phyloP scores from a whole-genome alignment of 2,797 vertebrate species.

The Sphaeramia orbicularis region DNA sequence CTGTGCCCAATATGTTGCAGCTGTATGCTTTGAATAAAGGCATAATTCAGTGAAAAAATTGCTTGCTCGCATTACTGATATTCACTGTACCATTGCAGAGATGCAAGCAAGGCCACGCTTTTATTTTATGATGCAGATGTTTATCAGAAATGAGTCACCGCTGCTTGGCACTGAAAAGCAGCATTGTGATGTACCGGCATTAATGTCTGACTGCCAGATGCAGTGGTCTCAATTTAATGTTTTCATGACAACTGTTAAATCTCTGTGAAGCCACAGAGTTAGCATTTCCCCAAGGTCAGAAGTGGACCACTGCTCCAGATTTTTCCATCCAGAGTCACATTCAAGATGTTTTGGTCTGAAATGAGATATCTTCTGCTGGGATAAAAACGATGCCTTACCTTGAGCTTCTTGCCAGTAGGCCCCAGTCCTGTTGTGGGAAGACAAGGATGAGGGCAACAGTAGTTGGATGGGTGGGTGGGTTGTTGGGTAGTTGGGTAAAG shows the following conservation, averaged over 20 bases:
- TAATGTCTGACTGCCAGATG: constrained; percentile 82
- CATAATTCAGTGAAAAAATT: constrained; percentile 55
- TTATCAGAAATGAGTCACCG: constrained; percentile 85
- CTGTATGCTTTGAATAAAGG: constrained; percentile 75
- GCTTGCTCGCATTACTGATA: constrained; percentile 79
- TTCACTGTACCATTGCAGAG: constrained; percentile 77
- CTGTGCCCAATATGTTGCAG: constrained; percentile 68
- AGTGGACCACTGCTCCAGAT: constrained; percentile 45
- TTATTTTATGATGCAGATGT: constrained; percentile 86
- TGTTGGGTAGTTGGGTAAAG: constrained; percentile 3
- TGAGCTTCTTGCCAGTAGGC: constrained; percentile 5
- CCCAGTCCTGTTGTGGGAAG: no score
- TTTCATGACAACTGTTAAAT: constrained; percentile 82
- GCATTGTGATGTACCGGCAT: constrained; percentile 77
- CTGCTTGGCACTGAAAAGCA: constrained; percentile 60
- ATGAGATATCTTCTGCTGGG: constrained; percentile 47
- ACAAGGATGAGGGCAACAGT: no score
- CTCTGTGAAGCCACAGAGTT: constrained; percentile 63
- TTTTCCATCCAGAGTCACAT: constrained; percentile 47
- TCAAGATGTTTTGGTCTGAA: constrained; percentile 68
- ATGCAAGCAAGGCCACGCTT: constrained; percentile 74
- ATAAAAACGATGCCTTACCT: constrained; percentile 34
- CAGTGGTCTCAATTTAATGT: constrained; percentile 74
- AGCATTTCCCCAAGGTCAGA: constrained; percentile 77
- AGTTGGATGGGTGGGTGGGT: constrained; percentile 19